Conservation (phyloP, 2,888 invertebrate species). For the Drosophila setosimentum region DNA sequence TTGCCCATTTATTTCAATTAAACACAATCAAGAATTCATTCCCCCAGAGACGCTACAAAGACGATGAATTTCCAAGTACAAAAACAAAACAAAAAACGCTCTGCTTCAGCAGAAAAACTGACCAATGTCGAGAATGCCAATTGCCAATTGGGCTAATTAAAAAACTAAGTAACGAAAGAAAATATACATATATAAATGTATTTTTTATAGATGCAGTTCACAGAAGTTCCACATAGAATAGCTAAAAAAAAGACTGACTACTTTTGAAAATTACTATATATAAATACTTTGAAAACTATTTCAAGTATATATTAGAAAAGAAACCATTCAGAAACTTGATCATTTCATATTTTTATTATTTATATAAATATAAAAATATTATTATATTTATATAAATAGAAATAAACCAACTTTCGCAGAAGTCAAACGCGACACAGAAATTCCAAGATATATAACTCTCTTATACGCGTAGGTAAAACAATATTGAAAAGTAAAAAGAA, state of each 20-base stretch:
- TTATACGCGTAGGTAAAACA: neutral
- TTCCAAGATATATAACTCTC: neutral
- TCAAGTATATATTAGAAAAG: neutral
- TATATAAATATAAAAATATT: too few relatives aligned
- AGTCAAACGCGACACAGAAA: neutral
- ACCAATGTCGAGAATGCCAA: conserved; percentile 26
- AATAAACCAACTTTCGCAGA: neutral
- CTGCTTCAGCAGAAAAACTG: conserved; percentile 39
- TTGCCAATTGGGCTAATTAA: conserved; percentile 38
- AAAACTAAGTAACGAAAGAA: conserved; percentile 1
- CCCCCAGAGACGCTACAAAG: conserved; percentile 37
- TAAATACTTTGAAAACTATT: neutral
- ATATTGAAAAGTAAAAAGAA: neutral
- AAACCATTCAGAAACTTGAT: neutral
- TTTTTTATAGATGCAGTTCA: neutral
- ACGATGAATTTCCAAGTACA: conserved; percentile 32
- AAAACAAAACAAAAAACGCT: conserved; percentile 1
- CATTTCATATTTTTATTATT: too few relatives aligned
- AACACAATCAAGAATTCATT: conserved; percentile 80
- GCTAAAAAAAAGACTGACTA: neutral
- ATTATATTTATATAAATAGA: too few relatives aligned
- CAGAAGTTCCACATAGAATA: neutral
- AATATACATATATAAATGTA: neutral
- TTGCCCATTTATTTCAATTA: conserved; percentile 83
- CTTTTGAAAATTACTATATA: neutral